Percentiles rank a stretch among this genome's conserved stretches.
phyloP scores from a whole-genome alignment of 2,113 vertebrate species.

The Poeciliopsis prolifica region DNA sequence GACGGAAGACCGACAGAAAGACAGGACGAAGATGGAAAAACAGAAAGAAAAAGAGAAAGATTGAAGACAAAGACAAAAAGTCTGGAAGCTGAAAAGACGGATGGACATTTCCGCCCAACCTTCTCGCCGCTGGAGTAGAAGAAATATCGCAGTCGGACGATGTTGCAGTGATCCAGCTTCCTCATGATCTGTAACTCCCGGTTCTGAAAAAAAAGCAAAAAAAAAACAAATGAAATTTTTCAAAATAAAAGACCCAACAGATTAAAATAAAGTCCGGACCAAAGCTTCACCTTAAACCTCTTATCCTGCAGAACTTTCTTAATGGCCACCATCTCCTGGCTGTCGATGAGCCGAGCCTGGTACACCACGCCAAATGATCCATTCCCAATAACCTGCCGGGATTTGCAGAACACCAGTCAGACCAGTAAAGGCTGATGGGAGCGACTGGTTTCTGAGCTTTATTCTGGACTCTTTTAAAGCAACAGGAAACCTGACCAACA shows the following conservation, averaged over 20 bases:
- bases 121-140: constrained; percentile 95
- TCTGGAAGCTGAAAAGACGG: no score
- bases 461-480: not conserved
- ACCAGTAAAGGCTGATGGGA: not conserved
- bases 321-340: constrained; percentile 92
- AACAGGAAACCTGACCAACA: not conserved
- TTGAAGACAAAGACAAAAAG: no score
- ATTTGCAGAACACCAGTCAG: not conserved
- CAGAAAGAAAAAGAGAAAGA: no score
- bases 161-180: constrained; percentile 93
- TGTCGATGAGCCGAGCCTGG: constrained; percentile 90
- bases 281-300: constrained; percentile 86
- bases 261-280: not conserved
- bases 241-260: not conserved
- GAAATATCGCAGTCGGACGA: constrained; percentile 91
- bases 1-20: no score
- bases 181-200: constrained; percentile 94
- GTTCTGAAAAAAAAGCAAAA: constrained; percentile 80
- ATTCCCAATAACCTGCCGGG: constrained; percentile 87
- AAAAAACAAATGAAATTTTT: not conserved
- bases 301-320: constrained; percentile 95
- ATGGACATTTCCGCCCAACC: constrained; percentile 48
- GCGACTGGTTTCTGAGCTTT: not conserved
- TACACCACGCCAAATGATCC: constrained; percentile 95
- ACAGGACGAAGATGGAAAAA: no score